Evolutionary conservation across 2,888 invertebrate species (phyloP).

Genomic region (Boloria selene): DNA sequence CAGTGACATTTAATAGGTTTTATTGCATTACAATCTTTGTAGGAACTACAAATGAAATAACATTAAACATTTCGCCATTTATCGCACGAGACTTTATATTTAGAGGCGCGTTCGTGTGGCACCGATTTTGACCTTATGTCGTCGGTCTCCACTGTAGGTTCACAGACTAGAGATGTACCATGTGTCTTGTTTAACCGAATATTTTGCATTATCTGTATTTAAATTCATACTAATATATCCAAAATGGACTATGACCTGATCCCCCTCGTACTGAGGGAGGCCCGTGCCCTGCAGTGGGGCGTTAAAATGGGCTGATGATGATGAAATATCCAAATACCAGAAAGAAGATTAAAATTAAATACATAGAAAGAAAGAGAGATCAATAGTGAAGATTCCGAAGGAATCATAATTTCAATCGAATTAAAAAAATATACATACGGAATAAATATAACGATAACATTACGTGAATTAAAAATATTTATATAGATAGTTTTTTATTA

Average conservation of each 20-base stretch:
- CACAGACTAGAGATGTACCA: conserved; percentile 54
- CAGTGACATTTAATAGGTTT: conserved; percentile 34
- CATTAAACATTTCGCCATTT: conserved; percentile 66
- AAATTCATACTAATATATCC: too few relatives aligned
- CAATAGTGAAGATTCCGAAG: too few relatives aligned
- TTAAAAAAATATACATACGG: too few relatives aligned
- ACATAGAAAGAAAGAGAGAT: too few relatives aligned
- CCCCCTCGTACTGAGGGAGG: too few relatives aligned
- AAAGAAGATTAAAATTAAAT: too few relatives aligned
- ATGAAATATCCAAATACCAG: too few relatives aligned
- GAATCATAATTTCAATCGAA: too few relatives aligned
- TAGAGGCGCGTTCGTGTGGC: conserved; percentile 68
- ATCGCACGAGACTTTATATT: conserved; percentile 75
- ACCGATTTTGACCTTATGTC: conserved; percentile 77
- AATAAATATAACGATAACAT: background rate
- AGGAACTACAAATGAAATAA: conserved; percentile 67
- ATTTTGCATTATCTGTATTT: background rate
- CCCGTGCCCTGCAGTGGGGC: too few relatives aligned
- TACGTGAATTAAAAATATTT: background rate
- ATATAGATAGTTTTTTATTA: too few relatives aligned
- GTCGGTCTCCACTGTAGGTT: conserved; percentile 72
- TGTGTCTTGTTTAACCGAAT: conserved; percentile 33
- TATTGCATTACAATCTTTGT: conserved; percentile 31
- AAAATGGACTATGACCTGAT: too few relatives aligned
- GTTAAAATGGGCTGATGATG: too few relatives aligned